Evolutionary conservation across 1,140 invertebrate species (phyloP).

Genomic region (Microvelia longipes): DNA sequence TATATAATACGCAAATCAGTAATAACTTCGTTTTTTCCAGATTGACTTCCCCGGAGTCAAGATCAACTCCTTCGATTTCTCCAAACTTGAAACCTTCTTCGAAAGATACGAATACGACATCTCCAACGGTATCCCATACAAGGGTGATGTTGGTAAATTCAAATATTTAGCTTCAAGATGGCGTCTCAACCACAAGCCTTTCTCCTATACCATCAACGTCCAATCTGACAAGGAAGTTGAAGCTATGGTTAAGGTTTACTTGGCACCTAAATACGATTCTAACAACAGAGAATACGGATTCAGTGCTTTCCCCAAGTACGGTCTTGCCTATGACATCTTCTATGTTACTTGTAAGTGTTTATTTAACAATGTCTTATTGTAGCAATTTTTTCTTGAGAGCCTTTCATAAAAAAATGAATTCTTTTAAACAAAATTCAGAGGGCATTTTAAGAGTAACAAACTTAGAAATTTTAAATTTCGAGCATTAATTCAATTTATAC

Average conservation of each 20-base stretch:
- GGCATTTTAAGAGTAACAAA: too few relatives aligned
- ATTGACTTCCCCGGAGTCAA: constrained; percentile 42
- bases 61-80: constrained; percentile 42
- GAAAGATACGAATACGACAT: constrained; percentile 10
- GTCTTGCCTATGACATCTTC: neutral
- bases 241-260: constrained; percentile 43
- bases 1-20: too few relatives aligned
- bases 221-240: constrained; percentile 37
- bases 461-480: too few relatives aligned
- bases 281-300: constrained; percentile 18
- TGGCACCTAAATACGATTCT: constrained; percentile 50
- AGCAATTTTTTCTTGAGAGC: too few relatives aligned
- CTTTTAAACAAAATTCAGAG: too few relatives aligned
- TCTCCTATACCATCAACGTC: constrained; percentile 41
- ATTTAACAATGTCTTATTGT: too few relatives aligned
- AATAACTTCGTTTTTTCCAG: constrained; percentile 26
- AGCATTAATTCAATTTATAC: too few relatives aligned
- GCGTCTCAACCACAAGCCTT: constrained; percentile 43
- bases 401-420: too few relatives aligned
- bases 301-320: neutral
- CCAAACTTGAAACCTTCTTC: constrained; percentile 11
- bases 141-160: constrained; percentile 41
- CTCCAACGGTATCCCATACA: constrained; percentile 38
- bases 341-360: neutral
- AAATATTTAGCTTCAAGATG: constrained; percentile 37